phyloP scores from a whole-genome alignment of 2,797 vertebrate species.

The Microctenopoma lineatum region DNA sequence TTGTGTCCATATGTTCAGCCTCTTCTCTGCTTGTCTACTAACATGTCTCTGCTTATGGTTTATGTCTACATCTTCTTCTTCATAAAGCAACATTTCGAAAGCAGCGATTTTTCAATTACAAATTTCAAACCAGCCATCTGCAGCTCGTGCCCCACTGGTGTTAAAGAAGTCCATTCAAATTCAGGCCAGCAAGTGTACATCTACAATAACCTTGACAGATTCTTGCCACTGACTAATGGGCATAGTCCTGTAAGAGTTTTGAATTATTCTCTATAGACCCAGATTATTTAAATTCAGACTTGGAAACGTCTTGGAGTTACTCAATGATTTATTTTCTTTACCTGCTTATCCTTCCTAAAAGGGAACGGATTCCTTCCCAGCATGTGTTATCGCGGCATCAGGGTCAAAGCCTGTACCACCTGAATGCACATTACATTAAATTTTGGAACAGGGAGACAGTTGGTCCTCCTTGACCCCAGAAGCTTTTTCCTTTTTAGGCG shows the following conservation, averaged over 20 bases:
- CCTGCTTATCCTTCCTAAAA: conserved; percentile 22
- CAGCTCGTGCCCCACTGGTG: not conserved
- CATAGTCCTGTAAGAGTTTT: conserved; percentile 31
- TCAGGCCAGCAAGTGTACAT: conserved; percentile 28
- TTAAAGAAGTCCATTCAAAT: conserved; percentile 31
- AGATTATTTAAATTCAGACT: not conserved
- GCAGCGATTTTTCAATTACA: not conserved
- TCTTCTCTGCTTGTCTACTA: not conserved
- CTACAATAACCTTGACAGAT: conserved; percentile 43
- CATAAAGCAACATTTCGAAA: conserved; percentile 10
- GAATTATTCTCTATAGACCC: conserved; percentile 9
- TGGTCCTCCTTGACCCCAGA: not conserved
- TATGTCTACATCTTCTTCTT: not conserved
- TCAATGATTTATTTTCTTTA: conserved; percentile 56
- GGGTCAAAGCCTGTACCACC: conserved; percentile 15
- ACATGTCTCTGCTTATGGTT: not conserved
- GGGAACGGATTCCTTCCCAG: conserved; percentile 15
- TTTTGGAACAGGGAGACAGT: not conserved
- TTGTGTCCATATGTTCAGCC: not conserved
- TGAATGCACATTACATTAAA: conserved; percentile 9
- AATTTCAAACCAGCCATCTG: conserved; percentile 1
- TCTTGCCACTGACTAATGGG: conserved; percentile 35
- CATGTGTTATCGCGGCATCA: conserved; percentile 2
- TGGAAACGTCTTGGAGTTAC: not conserved
- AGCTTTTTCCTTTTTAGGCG: not conserved